Evolutionary conservation across 1,140 invertebrate genomes (phyloP), one percentile per base, ranked within the genome.

Genomic region (Chrysoperla carnea): DNA sequence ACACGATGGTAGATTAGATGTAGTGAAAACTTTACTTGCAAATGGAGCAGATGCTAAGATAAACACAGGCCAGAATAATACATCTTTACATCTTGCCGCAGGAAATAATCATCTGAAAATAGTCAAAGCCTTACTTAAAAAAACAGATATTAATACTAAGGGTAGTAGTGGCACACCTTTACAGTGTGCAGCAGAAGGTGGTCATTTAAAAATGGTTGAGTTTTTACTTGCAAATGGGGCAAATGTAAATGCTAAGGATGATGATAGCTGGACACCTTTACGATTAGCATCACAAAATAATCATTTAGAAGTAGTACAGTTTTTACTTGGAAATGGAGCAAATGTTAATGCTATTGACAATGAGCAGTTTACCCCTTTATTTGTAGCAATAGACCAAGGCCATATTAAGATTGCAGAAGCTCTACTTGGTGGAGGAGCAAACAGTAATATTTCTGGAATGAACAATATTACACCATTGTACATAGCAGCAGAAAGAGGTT

Each of bases 11-110:
- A 7, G 23, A 7, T 9, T 29, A 40, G 39, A 40, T 8, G 14
- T 40, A 11, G 23, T 40, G 6, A 40, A 28, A 40, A 40, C 39
- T 11, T 28, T 40, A 8, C 15, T 40, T 40, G 39, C 13, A 28
- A 17, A 28, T 40, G 39, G 28, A 28, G 39, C 39, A 17, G 39
- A 40, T 40, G 13, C 37, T n/a, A n/a, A n/a, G n/a, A 38, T 13
- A 7, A 38, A 15, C 7, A 38, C 37, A 13, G 37, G 13, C 8
- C 7, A 38, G 14, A 7, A 7, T 8, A 38, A 38, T 13, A 38
- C 37, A 8, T 13, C 37, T 8, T 15, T 38, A 15, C 37, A 38
- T 38, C 7, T 38, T 8, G 37, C 37, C 8, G 37, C 13, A 12
- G 37, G 13, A 8, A 38, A 38, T 13, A 13, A 13, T 38, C 37